Conservation (phyloP, 2,797 vertebrate genomes). For the Micropoecilia bifurca region DNA sequence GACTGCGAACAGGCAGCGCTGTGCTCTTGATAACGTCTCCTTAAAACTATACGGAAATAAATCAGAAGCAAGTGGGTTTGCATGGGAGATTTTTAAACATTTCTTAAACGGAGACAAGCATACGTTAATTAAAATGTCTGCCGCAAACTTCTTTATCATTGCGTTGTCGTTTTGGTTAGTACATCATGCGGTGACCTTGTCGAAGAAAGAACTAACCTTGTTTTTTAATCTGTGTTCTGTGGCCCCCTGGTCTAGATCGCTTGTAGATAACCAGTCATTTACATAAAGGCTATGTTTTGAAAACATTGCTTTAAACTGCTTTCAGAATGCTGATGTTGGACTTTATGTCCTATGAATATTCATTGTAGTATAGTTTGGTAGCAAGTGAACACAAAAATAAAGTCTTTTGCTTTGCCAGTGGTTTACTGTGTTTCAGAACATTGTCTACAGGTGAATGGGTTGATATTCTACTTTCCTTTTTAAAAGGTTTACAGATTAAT, state of each 20-base stretch:
- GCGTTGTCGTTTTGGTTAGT: slow-evolving; percentile 32
- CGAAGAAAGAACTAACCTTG: slow-evolving; percentile 66
- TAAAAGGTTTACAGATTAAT: slow-evolving; percentile 52
- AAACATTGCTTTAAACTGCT: slow-evolving; percentile 62
- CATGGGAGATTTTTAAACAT: slow-evolving; percentile 17
- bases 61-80: slow-evolving; percentile 18
- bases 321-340: slow-evolving; percentile 69
- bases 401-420: slow-evolving; percentile 52
- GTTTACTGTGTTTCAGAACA: slow-evolving; percentile 37
- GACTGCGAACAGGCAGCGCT: slow-evolving; percentile 61
- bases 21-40: slow-evolving; percentile 45
- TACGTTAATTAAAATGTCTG: not conserved
- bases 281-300: slow-evolving; percentile 72
- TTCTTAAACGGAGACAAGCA: slow-evolving; percentile 9
- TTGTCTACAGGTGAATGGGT: slow-evolving; percentile 61
- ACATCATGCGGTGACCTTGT: slow-evolving; percentile 68
- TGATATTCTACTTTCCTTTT: slow-evolving; percentile 27
- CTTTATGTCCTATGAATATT: slow-evolving; percentile 77
- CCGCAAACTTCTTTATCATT: slow-evolving; percentile 33
- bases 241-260: slow-evolving; percentile 63
- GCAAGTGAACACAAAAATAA: slow-evolving; percentile 49
- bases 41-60: slow-evolving; percentile 10
- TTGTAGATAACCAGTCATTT: slow-evolving; percentile 72
- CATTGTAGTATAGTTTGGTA: slow-evolving; percentile 53
- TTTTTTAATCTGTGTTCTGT: slow-evolving; percentile 53